Base-by-base conservation (phyloP, 2,888 invertebrate species). In the Drosophila histrio region DNA sequence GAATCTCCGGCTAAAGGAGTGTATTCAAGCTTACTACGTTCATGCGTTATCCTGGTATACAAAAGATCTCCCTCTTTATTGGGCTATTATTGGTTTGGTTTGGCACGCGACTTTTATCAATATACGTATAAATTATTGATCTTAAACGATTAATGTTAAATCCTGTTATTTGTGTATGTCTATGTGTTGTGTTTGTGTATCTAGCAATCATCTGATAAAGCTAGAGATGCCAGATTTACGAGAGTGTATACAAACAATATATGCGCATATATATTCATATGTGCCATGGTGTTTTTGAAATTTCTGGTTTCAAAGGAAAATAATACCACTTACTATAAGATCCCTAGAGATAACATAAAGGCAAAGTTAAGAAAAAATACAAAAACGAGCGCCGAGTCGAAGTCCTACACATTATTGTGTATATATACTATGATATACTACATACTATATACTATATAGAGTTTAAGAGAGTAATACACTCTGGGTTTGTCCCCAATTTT, bases 121-220 rank as follows among this genome's bases (percentile, higher is more conserved):
- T 19, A 39, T 52, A 54, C 30, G 9, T 41, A 15, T 28, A 26
- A n/a, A n/a, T n/a, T 46, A 17, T 22, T 34, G 28, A 15, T 41
- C 22, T 39, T 28, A 28, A 30, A 41, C 41, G 41, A 44, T 7
- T 24, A 30, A 15, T 58, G 24, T 58, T 39, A 49, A 49, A 39
- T n/a, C n/a, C n/a, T n/a, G n/a, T n/a, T 57, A 11, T 46, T 44
- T 26, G 38, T 50, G 52, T n/a, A n/a, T 50, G 36, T 72, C 22
- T 66, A 39, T 69, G 46, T 36, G 15, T 44, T 68, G 54, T 54
- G 44, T 54, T 17, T 49, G 17, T 46, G n/a, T n/a, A n/a, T n/a
- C n/a, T 2, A 43, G 19, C 39, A 39, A 49, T 39, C 26, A 49
- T 30, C 26, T 53, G 30, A 72, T 54, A 39, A 38, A 58, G 49